Percentiles rank a stretch among this genome's conserved stretches.
Conservation (phyloP, 1,140 invertebrate genomes). For the Conopomorpha cramerella region DNA sequence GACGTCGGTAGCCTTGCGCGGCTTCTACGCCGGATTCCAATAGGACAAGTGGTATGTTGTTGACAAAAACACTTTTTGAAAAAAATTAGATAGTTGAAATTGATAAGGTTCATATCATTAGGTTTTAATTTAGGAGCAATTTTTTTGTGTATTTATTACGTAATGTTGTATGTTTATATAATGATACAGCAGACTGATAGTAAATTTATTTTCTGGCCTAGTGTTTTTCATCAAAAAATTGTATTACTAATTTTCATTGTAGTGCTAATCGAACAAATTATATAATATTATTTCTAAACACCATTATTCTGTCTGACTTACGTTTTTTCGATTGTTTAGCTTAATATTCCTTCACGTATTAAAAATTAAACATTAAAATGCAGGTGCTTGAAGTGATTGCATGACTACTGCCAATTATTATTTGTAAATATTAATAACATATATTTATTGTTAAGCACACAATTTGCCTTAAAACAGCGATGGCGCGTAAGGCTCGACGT, state of each 20-base stretch:
- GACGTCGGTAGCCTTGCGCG: too few species aligned
- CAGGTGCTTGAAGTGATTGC: constrained; percentile 35
- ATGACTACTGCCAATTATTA: constrained; percentile 37
- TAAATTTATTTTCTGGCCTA: constrained; percentile 35
- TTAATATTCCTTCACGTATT: constrained; percentile 12
- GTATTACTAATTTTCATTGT: too few species aligned
- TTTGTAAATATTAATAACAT: constrained; percentile 46
- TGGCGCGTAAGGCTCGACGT: constrained; percentile 25
- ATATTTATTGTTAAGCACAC: constrained; percentile 31
- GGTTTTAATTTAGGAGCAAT: constrained; percentile 52
- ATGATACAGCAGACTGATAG: constrained; percentile 24
- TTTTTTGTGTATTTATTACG: constrained; percentile 15
- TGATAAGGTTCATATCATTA: constrained; percentile 57
- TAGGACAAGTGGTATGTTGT: too few species aligned
- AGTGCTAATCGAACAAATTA: too few species aligned
- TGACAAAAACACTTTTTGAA: too few species aligned
- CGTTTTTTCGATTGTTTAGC: constrained; percentile 9
- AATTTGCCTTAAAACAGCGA: constrained; percentile 23
- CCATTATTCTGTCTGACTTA: constrained; percentile 17
- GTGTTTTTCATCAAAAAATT: constrained; percentile 28
- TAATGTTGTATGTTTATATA: constrained; percentile 27
- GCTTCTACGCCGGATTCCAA: too few species aligned
- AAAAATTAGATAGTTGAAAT: constrained; percentile 58
- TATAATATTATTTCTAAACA: constrained; percentile 16
- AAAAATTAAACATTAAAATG: constrained; percentile 28